phyloP scores from a whole-genome alignment of 2,113 vertebrate genomes.

The Brachyistius frenatus region DNA sequence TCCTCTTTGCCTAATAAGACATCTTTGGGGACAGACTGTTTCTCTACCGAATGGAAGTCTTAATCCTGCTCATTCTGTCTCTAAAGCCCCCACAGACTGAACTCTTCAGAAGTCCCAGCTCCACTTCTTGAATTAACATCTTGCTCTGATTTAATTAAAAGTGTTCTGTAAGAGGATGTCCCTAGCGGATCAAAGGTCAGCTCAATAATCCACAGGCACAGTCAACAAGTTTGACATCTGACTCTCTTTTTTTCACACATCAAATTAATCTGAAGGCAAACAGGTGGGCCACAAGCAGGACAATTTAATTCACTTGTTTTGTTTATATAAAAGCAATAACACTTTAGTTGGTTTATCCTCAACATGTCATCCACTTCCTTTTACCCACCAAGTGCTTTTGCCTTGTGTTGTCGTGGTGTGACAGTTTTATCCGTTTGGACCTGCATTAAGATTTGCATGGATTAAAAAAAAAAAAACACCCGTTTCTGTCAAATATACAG shows the following conservation, averaged over 20 bases:
- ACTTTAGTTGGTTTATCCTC: not conserved
- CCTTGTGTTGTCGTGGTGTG: not conserved
- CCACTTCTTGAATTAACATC: slow-evolving; percentile 58
- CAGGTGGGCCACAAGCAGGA: slow-evolving; percentile 34
- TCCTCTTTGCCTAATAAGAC: not conserved
- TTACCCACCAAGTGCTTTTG: not conserved
- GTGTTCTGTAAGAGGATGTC: slow-evolving; percentile 48
- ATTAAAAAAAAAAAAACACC: not conserved
- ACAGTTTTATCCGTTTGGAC: not conserved
- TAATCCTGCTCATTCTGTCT: slow-evolving; percentile 25
- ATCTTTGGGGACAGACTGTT: not conserved
- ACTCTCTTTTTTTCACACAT: not conserved
- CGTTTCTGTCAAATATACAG: no score
- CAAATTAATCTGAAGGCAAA: slow-evolving; percentile 51
- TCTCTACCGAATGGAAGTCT: not conserved
- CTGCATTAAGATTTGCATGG: not conserved
- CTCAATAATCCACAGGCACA: slow-evolving; percentile 63
- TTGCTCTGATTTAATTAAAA: slow-evolving; percentile 70
- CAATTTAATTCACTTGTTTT: not conserved
- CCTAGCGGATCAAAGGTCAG: slow-evolving; percentile 68
- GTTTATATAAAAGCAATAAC: not conserved
- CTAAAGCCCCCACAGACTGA: slow-evolving; percentile 26
- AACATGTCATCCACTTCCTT: not conserved
- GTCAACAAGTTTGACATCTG: slow-evolving; percentile 71
- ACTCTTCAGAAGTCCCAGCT: slow-evolving; percentile 25